Evolutionary conservation across 2,888 invertebrate species (phyloP).

Genomic region (Ernsta delagoae): DNA sequence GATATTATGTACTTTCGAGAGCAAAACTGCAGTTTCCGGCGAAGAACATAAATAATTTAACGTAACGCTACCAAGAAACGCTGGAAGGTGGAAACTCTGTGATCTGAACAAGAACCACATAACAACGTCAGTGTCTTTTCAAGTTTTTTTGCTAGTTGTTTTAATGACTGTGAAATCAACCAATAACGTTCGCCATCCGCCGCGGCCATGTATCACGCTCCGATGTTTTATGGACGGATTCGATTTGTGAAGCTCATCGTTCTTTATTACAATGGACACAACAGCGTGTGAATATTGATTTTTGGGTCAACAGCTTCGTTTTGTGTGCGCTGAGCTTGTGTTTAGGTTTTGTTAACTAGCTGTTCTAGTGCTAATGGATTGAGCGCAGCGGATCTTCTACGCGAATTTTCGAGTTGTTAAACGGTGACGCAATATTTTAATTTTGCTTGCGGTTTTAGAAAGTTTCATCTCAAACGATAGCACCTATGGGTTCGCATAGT

Average conservation of each 20-base stretch:
- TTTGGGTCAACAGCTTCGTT: conserved; percentile 77
- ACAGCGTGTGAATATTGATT: conserved; percentile 77
- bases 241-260: conserved; percentile 75
- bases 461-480: too few relatives aligned
- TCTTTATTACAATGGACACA: conserved; percentile 64
- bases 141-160: conserved; percentile 30
- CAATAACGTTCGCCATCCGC: conserved; percentile 44
- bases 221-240: conserved; percentile 76
- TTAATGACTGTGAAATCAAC: conserved; percentile 37
- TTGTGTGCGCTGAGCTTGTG: conserved; percentile 59
- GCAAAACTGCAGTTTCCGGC: conserved; percentile 18
- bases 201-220: conserved; percentile 53
- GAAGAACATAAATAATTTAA: conserved; percentile 20
- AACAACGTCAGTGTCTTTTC: conserved; percentile 8
- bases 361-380: conserved; percentile 45
- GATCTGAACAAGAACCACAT: conserved; percentile 24
- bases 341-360: conserved; percentile 49
- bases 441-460: conserved; percentile 9
- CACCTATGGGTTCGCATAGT: too few relatives aligned
- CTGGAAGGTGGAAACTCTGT: conserved; percentile 30
- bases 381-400: conserved; percentile 54
- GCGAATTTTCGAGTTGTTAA: conserved; percentile 27
- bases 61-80: conserved; percentile 23
- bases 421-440: conserved; percentile 39
- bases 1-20: conserved; percentile 2